These are phyloP conservation scores for Toxostoma redivivum DNA, from an alignment of 2,113 vertebrate species.

Conservation along the genomic window DNA sequence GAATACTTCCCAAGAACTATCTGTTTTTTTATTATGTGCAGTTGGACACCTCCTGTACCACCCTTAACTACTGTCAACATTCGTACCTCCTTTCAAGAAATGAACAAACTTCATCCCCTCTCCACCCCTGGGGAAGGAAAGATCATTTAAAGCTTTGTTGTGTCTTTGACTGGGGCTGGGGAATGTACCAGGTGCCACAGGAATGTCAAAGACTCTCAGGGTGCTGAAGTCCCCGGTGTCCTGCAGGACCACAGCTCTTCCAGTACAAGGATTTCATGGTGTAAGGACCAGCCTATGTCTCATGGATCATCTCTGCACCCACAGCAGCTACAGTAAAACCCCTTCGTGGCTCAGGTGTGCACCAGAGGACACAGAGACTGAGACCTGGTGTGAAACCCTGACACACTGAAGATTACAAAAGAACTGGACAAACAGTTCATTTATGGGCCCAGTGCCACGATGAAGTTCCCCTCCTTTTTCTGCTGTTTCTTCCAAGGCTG, in stretches of 20 bases:
- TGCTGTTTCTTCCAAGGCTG: background rate
- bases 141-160: background rate
- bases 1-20: background rate
- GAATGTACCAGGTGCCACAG: background rate
- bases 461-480: background rate
- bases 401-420: background rate
- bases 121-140: background rate
- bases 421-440: background rate
- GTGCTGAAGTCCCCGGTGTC: background rate
- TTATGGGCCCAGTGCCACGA: background rate
- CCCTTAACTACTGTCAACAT: background rate
- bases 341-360: background rate
- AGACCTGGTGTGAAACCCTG: background rate
- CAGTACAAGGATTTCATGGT: rapidly evolving
- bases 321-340: background rate
- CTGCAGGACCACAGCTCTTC: background rate
- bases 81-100: background rate
- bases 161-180: background rate
- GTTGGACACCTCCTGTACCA: background rate
- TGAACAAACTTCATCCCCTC: background rate
- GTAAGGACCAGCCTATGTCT: background rate
- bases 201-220: background rate
- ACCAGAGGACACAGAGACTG: background rate
- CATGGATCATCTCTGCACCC: background rate
- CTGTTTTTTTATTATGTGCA: background rate